phyloP scores from a whole-genome alignment of 2,113 vertebrate species.

The Origma solitaria region DNA sequence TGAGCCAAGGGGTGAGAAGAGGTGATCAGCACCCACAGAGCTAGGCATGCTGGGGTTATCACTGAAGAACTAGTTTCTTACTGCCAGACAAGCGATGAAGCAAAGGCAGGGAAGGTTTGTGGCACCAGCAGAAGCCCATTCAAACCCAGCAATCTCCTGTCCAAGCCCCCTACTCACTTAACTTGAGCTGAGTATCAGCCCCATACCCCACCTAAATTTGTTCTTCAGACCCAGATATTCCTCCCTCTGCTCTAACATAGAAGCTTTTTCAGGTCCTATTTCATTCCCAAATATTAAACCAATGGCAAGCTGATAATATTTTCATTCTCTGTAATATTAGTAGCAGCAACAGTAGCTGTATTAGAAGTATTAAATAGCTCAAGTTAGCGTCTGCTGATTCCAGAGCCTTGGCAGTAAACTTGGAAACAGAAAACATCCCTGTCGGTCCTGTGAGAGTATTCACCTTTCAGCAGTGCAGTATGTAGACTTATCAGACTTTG shows the following conservation, averaged over 20 bases:
- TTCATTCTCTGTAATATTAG: not conserved
- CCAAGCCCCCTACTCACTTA: not conserved
- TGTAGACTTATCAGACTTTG: not conserved
- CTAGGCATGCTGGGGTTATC: not conserved
- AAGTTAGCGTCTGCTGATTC: not conserved
- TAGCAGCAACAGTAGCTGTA: not conserved
- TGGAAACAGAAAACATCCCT: not conserved
- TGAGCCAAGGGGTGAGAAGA: not conserved
- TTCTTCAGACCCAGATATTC: not conserved
- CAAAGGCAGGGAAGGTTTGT: rapidly evolving
- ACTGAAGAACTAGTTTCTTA: not conserved
- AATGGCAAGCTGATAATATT: not conserved
- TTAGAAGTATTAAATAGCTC: not conserved
- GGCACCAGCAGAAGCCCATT: not conserved
- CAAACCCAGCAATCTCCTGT: not conserved
- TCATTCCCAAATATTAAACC: not conserved
- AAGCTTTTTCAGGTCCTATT: not conserved
- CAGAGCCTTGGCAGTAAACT: not conserved
- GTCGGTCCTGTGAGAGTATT: not conserved
- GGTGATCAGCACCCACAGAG: not conserved
- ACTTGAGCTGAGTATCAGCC: not conserved
- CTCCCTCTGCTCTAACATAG: not conserved
- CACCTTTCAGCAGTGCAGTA: not conserved
- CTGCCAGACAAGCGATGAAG: not conserved
- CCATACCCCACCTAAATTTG: not conserved